Conservation (phyloP, 1,140 invertebrate species). For the Neuroterus valhalla region DNA sequence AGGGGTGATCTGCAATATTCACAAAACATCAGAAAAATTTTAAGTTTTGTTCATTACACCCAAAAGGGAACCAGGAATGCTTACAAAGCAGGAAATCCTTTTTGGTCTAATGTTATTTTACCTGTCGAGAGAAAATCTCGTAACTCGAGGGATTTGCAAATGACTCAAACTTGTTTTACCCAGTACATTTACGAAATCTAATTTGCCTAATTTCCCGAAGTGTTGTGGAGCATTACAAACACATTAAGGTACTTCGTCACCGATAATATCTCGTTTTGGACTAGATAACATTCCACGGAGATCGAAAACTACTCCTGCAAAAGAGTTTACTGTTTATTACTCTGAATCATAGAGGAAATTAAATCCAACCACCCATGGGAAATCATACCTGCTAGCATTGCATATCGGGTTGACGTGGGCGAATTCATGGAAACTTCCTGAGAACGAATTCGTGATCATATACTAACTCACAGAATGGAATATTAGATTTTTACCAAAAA, state of each 20-base stretch:
- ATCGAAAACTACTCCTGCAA: constrained; percentile 19
- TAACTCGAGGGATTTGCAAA: constrained; percentile 62
- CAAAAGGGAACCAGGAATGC: neutral
- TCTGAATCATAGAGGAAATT: constrained; percentile 30
- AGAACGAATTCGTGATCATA: constrained; percentile 2
- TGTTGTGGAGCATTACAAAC: neutral
- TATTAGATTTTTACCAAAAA: neutral
- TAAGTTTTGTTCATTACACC: neutral
- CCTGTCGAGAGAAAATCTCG: constrained; percentile 51
- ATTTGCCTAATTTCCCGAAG: constrained; percentile 59
- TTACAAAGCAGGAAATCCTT: neutral
- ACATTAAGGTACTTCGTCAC: neutral
- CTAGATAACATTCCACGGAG: constrained; percentile 23
- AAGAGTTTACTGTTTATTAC: constrained; percentile 36
- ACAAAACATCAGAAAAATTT: neutral
- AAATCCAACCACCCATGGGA: constrained; percentile 31
- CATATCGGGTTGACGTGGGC: constrained; percentile 19
- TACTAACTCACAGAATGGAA: neutral
- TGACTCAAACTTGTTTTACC: constrained; percentile 56
- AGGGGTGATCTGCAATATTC: neutral
- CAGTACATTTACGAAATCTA: constrained; percentile 56
- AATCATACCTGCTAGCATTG: constrained; percentile 26
- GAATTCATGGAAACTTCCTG: constrained; percentile 26
- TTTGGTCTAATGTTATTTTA: constrained; percentile 35
- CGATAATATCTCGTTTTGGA: neutral